These are phyloP conservation scores for Myrmophylax atrothorax DNA, from an alignment of 2,113 vertebrate genomes.

Conservation along the genomic window DNA sequence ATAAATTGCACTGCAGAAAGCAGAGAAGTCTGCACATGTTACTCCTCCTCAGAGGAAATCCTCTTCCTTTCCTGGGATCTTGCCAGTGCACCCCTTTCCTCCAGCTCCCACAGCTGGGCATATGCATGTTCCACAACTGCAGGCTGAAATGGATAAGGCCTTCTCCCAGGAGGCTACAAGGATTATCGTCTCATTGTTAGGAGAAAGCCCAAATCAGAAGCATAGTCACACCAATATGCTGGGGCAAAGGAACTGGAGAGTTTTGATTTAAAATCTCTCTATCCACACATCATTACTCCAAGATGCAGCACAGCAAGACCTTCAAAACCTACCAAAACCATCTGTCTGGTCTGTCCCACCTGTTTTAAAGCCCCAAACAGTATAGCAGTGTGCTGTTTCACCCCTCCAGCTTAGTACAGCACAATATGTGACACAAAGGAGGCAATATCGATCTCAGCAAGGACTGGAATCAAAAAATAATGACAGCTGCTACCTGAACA, in stretches of 20 bases:
- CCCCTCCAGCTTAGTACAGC: background rate
- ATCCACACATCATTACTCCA: background rate
- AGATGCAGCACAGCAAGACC: background rate
- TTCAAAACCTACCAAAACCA: background rate
- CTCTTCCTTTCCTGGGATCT: background rate
- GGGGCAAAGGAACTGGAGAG: background rate
- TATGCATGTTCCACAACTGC: background rate
- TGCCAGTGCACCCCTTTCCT: background rate
- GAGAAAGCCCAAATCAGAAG: background rate
- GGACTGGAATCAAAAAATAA: background rate
- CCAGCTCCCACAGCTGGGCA: background rate
- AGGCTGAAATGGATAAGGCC: background rate
- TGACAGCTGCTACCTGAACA: background rate
- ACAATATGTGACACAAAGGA: background rate
- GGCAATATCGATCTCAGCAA: background rate
- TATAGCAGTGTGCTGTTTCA: background rate
- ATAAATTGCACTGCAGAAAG: background rate
- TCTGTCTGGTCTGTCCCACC: background rate
- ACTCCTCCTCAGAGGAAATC: background rate
- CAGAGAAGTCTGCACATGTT: background rate
- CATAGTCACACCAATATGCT: background rate
- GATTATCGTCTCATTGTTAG: background rate
- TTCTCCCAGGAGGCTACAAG: background rate
- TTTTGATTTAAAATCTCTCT: background rate
- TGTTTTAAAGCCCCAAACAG: background rate